Evolutionary conservation across 2,113 vertebrate genomes (phyloP).

Genomic region (Calidris pugnax): DNA sequence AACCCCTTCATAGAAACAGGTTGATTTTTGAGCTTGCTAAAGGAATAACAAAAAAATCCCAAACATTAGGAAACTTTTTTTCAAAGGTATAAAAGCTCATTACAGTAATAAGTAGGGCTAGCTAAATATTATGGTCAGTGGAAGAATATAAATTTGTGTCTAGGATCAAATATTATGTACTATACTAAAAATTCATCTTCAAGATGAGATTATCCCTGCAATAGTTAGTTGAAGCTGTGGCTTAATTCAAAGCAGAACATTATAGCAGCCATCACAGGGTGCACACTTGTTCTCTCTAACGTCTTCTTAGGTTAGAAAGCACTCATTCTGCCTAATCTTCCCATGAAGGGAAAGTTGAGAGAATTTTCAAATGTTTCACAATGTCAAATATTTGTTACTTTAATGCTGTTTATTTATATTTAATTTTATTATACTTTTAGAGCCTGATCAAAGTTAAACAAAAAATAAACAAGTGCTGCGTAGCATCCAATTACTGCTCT

Average conservation of each 20-base stretch:
- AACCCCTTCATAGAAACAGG: background rate
- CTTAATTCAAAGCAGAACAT: background rate
- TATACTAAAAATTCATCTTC: background rate
- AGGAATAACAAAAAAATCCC: background rate
- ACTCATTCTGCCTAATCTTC: background rate
- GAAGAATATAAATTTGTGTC: background rate
- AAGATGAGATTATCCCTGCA: background rate
- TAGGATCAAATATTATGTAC: background rate
- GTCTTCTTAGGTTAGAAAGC: background rate
- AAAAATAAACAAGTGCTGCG: background rate
- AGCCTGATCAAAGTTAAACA: constrained; percentile 30
- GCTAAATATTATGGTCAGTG: background rate
- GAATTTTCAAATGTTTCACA: background rate
- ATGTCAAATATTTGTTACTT: background rate
- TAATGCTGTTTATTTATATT: background rate
- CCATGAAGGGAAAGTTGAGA: background rate
- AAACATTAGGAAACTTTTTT: background rate
- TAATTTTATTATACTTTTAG: background rate
- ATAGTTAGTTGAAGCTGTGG: background rate
- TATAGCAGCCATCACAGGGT: background rate
- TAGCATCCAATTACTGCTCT: background rate
- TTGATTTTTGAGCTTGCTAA: background rate
- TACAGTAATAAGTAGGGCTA: background rate
- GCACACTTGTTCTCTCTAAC: background rate
- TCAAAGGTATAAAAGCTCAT: background rate